Percentiles rank a stretch among this genome's conserved stretches.
These are phyloP conservation scores for Nycticebus coucang DNA, from an alignment of 2,113 vertebrate genomes.

Conservation along the genomic window DNA sequence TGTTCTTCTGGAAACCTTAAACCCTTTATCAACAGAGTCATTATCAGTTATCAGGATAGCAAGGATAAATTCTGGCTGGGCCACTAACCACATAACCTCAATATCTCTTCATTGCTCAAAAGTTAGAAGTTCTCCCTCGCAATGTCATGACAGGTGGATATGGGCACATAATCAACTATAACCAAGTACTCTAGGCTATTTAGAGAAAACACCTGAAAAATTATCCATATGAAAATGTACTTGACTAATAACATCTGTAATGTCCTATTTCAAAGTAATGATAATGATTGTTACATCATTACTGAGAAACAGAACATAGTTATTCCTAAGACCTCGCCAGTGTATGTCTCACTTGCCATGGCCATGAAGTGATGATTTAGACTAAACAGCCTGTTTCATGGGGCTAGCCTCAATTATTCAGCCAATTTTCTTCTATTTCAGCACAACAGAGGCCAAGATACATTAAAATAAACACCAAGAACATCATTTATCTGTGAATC, in stretches of 20 bases:
- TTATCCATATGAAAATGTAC: background rate
- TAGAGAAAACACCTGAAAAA: constrained; percentile 13
- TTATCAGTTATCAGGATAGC: background rate
- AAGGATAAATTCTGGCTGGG: background rate
- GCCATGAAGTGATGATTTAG: background rate
- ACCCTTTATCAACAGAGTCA: background rate
- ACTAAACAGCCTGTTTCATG: background rate
- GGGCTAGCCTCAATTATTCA: background rate
- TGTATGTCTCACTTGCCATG: background rate
- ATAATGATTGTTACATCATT: background rate
- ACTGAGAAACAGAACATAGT: background rate
- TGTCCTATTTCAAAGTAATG: constrained; percentile 10
- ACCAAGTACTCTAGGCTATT: background rate
- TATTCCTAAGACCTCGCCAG: background rate
- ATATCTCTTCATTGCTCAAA: background rate
- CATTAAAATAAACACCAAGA: background rate
- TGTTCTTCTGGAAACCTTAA: background rate
- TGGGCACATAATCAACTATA: background rate
- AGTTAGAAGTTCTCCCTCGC: background rate
- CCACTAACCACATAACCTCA: background rate
- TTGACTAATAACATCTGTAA: background rate
- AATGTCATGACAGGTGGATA: background rate
- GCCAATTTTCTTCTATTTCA: background rate
- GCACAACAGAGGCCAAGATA: background rate
- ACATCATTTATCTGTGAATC: background rate